A percentile compares a stretch with the other conserved stretches of the same genome.
phyloP scores from a whole-genome alignment of 2,113 vertebrate genomes.

The Hippocampus zosterae region DNA sequence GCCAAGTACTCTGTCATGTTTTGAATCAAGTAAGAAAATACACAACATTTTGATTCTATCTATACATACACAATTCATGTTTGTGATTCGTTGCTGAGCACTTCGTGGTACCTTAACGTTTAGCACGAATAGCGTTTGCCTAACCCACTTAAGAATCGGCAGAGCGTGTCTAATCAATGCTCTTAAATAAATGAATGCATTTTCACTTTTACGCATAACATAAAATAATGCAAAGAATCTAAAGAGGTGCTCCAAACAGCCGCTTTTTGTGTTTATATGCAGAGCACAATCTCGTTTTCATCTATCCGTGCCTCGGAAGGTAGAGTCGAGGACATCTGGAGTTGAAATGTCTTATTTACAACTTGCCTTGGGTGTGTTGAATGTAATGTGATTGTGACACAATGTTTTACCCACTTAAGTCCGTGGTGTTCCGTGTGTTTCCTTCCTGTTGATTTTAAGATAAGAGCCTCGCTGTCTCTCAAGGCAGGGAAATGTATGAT shows the following conservation, averaged over 20 bases:
- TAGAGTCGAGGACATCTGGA: not conserved
- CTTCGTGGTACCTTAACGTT: not conserved
- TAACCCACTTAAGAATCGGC: not conserved
- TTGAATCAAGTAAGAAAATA: not conserved
- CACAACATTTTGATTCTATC: not conserved
- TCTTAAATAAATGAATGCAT: not conserved
- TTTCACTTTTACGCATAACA: not conserved
- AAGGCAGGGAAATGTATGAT: conserved; percentile 39
- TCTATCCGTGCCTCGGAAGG: too few relatives aligned
- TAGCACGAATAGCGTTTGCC: not conserved
- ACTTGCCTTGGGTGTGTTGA: conserved; percentile 28
- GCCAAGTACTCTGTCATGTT: not conserved
- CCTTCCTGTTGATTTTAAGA: not conserved
- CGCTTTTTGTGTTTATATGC: not conserved
- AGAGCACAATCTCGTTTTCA: not conserved
- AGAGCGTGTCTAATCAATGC: not conserved
- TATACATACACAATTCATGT: not conserved
- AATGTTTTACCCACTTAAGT: conserved; percentile 40
- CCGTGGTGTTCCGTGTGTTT: conserved; percentile 14
- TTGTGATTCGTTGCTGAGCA: not conserved
- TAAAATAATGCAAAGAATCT: not conserved
- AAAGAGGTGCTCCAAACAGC: not conserved
- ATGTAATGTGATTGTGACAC: conserved; percentile 43
- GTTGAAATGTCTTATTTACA: conserved; percentile 38
- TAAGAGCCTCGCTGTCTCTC: not conserved